phyloP scores from a whole-genome alignment of 2,888 invertebrate species.

The Rosalia funebris region DNA sequence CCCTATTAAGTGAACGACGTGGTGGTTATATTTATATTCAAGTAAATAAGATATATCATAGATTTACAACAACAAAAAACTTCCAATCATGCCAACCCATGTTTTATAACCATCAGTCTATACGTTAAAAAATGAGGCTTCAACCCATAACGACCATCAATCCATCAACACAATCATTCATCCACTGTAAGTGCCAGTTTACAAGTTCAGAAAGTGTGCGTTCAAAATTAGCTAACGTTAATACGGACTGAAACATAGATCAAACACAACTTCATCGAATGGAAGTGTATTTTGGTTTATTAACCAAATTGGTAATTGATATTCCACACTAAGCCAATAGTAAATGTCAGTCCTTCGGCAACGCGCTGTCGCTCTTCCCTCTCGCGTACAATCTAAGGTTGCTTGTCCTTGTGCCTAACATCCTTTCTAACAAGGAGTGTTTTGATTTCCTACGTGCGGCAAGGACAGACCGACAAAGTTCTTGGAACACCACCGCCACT shows the following conservation, averaged over 20 bases:
- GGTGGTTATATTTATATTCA: too few species aligned
- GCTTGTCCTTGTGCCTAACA: constrained; percentile 80
- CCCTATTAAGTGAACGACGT: too few species aligned
- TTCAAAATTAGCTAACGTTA: too few species aligned
- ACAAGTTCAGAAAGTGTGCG: too few species aligned
- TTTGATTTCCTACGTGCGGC: constrained; percentile 83
- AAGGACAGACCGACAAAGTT: constrained; percentile 84
- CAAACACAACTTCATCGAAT: constrained; percentile 1
- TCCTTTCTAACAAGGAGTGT: constrained; percentile 83
- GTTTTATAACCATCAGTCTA: too few species aligned
- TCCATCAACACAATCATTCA: too few species aligned
- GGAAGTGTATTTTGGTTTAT: background rate
- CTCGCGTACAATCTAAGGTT: constrained; percentile 79
- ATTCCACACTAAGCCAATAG: constrained; percentile 6
- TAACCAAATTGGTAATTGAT: constrained; percentile 2
- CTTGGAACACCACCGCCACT: constrained; percentile 85
- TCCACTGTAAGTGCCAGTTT: too few species aligned
- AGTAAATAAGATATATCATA: too few species aligned
- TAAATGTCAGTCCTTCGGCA: constrained; percentile 78
- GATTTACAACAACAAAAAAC: too few species aligned
- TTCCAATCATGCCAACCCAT: too few species aligned
- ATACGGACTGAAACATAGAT: constrained; percentile 3
- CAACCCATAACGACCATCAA: too few species aligned
- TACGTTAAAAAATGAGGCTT: too few species aligned
- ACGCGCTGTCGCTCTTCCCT: constrained; percentile 88